Percentiles rank a stretch among this genome's conserved stretches.
Conservation (phyloP, 2,888 invertebrate species). For the Camptogramma bilineatum region DNA sequence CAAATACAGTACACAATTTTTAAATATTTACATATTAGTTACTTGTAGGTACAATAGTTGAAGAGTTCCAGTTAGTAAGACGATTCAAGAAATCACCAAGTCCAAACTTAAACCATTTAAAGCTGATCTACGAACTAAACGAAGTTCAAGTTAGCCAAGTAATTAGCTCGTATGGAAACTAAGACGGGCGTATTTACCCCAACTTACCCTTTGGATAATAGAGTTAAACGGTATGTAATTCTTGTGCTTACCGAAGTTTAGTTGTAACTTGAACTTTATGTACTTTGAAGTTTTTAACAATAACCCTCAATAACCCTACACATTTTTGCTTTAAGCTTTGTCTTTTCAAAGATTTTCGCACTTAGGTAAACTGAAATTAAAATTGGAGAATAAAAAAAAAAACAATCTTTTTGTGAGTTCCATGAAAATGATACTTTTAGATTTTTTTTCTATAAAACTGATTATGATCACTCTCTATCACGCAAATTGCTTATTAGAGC, state of each 20-base stretch:
- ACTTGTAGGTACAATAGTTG: too few species aligned
- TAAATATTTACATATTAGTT: too few species aligned
- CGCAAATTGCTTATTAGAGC: too few species aligned
- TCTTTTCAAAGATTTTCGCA: background rate
- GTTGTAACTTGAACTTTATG: background rate
- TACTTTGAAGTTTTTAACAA: background rate
- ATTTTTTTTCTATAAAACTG: too few species aligned
- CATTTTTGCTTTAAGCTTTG: background rate
- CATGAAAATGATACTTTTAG: too few species aligned
- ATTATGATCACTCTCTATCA: too few species aligned
- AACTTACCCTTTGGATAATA: constrained; percentile 27
- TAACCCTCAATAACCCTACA: background rate
- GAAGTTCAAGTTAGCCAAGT: constrained; percentile 23
- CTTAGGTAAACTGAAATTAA: background rate
- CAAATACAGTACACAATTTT: too few species aligned
- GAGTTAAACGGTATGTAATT: constrained; percentile 22
- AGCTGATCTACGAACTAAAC: constrained; percentile 20
- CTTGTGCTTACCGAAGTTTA: constrained; percentile 4
- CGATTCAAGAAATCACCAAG: constrained; percentile 4
- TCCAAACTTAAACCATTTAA: constrained; percentile 17
- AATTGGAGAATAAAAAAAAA: too few species aligned
- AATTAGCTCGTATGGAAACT: constrained; percentile 29
- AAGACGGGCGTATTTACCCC: constrained; percentile 27
- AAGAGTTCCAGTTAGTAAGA: background rate
- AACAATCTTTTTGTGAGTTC: too few species aligned